Evolutionary conservation across 2,113 vertebrate species (phyloP).

Genomic region (Misgurnus mizolepis): DNA sequence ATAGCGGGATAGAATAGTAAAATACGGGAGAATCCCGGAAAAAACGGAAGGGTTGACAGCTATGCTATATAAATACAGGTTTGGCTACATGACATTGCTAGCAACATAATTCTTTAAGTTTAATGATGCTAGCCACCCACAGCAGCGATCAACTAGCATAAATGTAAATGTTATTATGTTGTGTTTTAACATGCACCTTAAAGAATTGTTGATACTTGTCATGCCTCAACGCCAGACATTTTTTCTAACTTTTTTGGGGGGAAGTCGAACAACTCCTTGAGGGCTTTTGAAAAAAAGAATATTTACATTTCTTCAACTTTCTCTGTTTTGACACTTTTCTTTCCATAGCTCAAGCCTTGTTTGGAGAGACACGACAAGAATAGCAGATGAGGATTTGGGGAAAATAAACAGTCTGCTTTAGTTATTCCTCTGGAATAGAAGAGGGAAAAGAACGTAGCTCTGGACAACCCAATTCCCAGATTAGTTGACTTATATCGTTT

Average conservation of each 20-base stretch:
- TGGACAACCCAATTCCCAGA: constrained; percentile 28
- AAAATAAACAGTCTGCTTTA: constrained; percentile 65
- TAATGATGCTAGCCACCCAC: not conserved
- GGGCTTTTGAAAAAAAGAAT: constrained; percentile 74
- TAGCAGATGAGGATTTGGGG: constrained; percentile 80
- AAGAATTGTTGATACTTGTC: constrained; percentile 77
- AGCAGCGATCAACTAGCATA: not conserved
- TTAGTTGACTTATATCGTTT: constrained; percentile 37
- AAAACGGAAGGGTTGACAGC: too few species aligned
- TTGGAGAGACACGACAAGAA: constrained; percentile 82
- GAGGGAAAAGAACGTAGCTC: not conserved
- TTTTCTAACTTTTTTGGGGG: constrained; percentile 84
- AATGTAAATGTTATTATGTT: not conserved
- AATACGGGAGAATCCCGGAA: too few species aligned
- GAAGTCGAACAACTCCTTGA: constrained; percentile 82
- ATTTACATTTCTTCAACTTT: constrained; percentile 87
- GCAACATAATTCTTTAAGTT: too few species aligned
- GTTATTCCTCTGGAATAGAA: not conserved
- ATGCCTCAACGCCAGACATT: constrained; percentile 87
- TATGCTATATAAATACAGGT: too few species aligned
- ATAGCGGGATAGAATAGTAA: too few species aligned
- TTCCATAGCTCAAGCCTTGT: constrained; percentile 77
- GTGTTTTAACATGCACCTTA: constrained; percentile 63
- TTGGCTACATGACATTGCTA: too few species aligned
- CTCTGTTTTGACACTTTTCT: constrained; percentile 90